phyloP scores from a whole-genome alignment of 2,797 vertebrate genomes.

The Centroberyx gerrardi region DNA sequence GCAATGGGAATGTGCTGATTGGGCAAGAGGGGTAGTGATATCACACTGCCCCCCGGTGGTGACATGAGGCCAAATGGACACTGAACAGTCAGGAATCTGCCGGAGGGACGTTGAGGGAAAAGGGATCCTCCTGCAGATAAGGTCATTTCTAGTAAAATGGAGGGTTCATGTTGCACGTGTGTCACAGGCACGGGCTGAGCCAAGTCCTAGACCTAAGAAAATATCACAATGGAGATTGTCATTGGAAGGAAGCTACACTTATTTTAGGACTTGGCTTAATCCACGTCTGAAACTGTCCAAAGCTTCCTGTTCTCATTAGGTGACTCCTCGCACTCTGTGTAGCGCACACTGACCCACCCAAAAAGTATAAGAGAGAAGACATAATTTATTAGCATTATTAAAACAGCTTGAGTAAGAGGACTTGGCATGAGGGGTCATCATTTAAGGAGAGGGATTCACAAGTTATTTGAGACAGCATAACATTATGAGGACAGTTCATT shows the following conservation, averaged over 20 bases:
- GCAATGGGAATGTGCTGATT: neutral
- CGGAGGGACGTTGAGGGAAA: neutral
- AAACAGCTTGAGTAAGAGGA: constrained; percentile 30
- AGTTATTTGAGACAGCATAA: constrained; percentile 27
- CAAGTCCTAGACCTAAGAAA: neutral
- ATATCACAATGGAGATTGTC: neutral
- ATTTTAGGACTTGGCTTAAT: neutral
- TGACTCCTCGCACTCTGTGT: too few species aligned
- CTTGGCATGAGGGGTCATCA: neutral
- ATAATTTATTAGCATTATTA: constrained; percentile 58
- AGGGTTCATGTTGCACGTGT: neutral
- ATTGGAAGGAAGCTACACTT: neutral
- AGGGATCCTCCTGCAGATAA: neutral
- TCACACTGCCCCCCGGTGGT: constrained; percentile 59
- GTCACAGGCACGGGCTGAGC: neutral
- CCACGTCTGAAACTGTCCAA: too few species aligned
- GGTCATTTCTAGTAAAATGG: neutral
- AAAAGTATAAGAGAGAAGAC: constrained; percentile 35
- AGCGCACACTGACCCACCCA: neutral
- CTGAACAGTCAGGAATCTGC: neutral
- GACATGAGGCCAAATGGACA: neutral
- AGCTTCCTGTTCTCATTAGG: too few species aligned
- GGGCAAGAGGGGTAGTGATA: neutral
- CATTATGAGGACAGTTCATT: constrained; percentile 29
- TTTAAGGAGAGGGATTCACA: constrained; percentile 30